Base-by-base conservation (phyloP, 1,140 invertebrate genomes). In the Uloborus diversus region DNA sequence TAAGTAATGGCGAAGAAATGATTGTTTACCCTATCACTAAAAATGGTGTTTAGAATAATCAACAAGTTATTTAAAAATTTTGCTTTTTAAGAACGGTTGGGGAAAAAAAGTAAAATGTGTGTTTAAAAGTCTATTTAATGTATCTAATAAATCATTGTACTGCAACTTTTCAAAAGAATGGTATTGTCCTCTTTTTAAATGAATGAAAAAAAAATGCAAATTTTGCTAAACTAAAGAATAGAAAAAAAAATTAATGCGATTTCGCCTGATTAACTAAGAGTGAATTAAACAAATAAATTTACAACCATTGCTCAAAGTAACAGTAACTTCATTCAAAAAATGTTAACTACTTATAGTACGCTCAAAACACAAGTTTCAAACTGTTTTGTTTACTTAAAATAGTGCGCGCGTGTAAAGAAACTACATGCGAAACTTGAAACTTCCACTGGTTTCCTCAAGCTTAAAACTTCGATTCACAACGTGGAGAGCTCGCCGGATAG, bases 401-500 rank as follows among this genome's bases (percentile, higher is more conserved):
- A 7, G 11, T 53, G 23, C 7, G 0, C 51, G 2, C 51, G 9
- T 3, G 30, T 33, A 53, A 56, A 69, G 9, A 14, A 30, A 17
- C 14, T 14, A 25, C 27, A 42, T 42, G 59, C 28, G n/a, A 20
- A 42, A 35, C 30, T 7, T 9, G 14, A 23, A 33, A 25, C 27
- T 13, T 42, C 0, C 37, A 13, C 37, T 13, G 37, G 9, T 42
- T 42, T 42, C 37, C 33, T 25, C 2, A 14, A 30, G 57, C 53
- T 42, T 25, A 27, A 13, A n/a, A n/a, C n/a, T 42, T 30, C 32
- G 9, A 11, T 25, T 11, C 66, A 59, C 33, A 56, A 53, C 20
- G 42, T 47, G 23, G 28, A 42, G 69, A 27, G 56, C 32, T 59
- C 56, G 32, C 23, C 33, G 35, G 56, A 59, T 17, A 71, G 47